A percentile compares a stretch with the other conserved stretches of the same genome.
Conservation (phyloP, 2,888 invertebrate species). For the Chymomyza caudatula region DNA sequence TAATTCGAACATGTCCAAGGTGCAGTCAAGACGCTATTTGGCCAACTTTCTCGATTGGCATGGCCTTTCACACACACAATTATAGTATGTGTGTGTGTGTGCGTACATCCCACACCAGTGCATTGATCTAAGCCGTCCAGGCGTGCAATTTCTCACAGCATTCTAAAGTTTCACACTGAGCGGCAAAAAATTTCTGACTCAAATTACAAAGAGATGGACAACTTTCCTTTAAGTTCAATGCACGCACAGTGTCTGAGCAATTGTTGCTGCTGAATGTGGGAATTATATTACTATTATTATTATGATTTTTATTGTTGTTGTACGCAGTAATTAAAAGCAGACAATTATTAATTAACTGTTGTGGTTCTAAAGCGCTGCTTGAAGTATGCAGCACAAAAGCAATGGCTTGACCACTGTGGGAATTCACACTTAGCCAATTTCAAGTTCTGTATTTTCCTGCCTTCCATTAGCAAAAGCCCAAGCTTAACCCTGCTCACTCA, state of each 20-base stretch:
- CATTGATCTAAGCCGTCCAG: constrained; percentile 19
- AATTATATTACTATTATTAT: neutral
- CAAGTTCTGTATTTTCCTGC: neutral
- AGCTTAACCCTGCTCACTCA: neutral
- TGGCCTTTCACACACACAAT: constrained; percentile 43
- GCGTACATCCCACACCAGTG: neutral
- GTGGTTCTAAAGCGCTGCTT: neutral
- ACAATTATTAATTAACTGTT: neutral
- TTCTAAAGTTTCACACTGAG: constrained; percentile 44
- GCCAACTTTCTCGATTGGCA: constrained; percentile 3
- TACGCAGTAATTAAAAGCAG: neutral
- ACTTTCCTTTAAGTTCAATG: constrained; percentile 52
- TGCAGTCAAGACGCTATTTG: neutral
- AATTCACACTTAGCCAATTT: neutral
- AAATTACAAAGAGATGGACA: constrained; percentile 43
- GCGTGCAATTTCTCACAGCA: constrained; percentile 55
- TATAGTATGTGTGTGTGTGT: neutral
- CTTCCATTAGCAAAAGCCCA: too few species aligned
- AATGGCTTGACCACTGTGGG: neutral
- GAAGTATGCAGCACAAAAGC: neutral
- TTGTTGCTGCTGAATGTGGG: neutral
- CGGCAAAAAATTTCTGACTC: constrained; percentile 32
- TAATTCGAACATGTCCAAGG: constrained; percentile 56
- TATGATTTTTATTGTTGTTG: neutral
- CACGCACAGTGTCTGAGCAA: constrained; percentile 20